phyloP scores from a whole-genome alignment of 2,113 vertebrate species.

The Tachysurus fulvidraco region DNA sequence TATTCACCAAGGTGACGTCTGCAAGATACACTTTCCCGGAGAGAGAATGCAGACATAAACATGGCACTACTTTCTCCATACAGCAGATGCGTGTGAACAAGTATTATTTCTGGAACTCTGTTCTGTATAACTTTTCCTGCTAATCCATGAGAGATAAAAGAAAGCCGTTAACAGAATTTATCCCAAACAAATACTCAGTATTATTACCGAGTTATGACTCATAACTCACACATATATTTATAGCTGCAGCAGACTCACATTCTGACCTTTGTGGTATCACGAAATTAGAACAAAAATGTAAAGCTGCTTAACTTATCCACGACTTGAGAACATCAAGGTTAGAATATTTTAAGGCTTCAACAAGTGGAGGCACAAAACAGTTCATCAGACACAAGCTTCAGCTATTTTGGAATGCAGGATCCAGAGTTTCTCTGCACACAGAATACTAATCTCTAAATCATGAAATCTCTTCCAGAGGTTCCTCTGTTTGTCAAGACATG shows the following conservation, averaged over 20 bases:
- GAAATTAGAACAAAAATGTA: background rate
- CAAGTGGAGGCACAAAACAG: background rate
- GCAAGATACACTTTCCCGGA: background rate
- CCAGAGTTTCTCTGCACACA: background rate
- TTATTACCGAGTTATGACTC: background rate
- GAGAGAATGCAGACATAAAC: background rate
- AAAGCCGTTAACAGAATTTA: background rate
- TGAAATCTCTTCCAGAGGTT: background rate
- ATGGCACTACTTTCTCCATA: background rate
- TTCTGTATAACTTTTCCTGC: background rate
- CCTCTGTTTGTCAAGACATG: background rate
- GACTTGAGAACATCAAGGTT: background rate
- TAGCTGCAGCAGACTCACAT: background rate
- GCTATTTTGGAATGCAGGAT: background rate
- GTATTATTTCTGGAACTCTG: background rate
- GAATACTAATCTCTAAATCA: background rate
- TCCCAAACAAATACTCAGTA: background rate
- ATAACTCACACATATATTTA: background rate
- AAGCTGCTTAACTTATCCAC: background rate
- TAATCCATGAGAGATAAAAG: background rate
- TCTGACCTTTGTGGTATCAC: background rate
- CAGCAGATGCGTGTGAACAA: background rate
- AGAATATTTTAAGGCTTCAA: background rate
- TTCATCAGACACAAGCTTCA: background rate
- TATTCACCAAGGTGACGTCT: conserved; percentile 88